A percentile compares a stretch with the other conserved stretches of the same genome.
Conservation (phyloP, 2,797 vertebrate genomes). For the Tokudaia tokunoshimensis region DNA sequence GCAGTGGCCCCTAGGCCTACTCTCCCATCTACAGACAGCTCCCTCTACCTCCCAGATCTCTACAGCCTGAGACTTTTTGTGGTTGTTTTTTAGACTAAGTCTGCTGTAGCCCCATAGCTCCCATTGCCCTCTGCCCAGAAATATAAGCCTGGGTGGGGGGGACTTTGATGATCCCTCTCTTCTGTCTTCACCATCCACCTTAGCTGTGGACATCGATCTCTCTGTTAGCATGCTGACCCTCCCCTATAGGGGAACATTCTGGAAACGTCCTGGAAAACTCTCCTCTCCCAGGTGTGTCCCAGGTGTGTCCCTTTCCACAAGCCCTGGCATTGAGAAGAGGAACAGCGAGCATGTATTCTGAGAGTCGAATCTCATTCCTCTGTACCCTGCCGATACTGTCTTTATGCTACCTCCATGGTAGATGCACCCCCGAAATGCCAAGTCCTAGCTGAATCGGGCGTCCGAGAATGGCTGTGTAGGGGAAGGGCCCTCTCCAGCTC, state of each 20-base stretch:
- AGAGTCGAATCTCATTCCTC: neutral
- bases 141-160: accelerated
- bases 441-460: neutral
- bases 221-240: neutral
- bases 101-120: neutral
- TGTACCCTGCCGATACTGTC: accelerated
- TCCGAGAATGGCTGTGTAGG: neutral
- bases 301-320: neutral
- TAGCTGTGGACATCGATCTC: neutral
- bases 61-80: neutral
- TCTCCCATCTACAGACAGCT: neutral
- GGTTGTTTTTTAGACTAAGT: neutral
- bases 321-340: accelerated
- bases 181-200: neutral
- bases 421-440: neutral
- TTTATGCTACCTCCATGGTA: neutral
- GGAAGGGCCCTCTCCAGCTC: neutral
- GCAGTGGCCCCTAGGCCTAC: neutral
- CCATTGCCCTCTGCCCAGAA: neutral
- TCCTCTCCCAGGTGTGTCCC: neutral
- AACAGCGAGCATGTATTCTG: accelerated
- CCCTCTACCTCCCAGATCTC: neutral
- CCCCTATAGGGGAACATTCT: too few species aligned
- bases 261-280: neutral
- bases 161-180: accelerated